These are phyloP conservation scores for Leguminivora glycinivorella DNA, from an alignment of 1,140 invertebrate genomes.

Conservation along the genomic window DNA sequence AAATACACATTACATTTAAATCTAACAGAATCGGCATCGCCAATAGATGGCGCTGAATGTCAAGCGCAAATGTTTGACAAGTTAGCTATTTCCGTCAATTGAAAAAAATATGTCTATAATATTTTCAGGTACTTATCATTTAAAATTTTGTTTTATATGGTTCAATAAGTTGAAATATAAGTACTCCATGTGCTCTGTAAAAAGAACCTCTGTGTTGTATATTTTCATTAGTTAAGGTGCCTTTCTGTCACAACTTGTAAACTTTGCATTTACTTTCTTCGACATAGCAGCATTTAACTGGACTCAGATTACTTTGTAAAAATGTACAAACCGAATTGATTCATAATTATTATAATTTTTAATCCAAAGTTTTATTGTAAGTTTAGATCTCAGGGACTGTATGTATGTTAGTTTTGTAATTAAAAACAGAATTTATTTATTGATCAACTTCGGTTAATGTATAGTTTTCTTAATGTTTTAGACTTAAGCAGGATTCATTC, in stretches of 20 bases:
- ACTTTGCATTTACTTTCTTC: conserved; percentile 59
- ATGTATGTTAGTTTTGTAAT: conserved; percentile 64
- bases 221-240: conserved; percentile 59
- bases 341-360: conserved; percentile 73
- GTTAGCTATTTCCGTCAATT: too few relatives aligned
- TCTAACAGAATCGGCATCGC: too few relatives aligned
- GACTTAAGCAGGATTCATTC: conserved; percentile 70
- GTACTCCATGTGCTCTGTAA: background rate
- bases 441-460: conserved; percentile 62
- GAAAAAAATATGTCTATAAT: too few relatives aligned
- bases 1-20: too few relatives aligned
- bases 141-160: too few relatives aligned
- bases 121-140: too few relatives aligned
- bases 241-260: conserved; percentile 56
- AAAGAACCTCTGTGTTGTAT: conserved; percentile 39
- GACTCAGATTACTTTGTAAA: conserved; percentile 65
- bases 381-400: conserved; percentile 73
- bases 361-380: conserved; percentile 78
- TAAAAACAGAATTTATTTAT: conserved; percentile 75
- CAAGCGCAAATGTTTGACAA: too few relatives aligned
- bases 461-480: conserved; percentile 61
- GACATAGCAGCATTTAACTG: conserved; percentile 55
- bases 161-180: too few relatives aligned
- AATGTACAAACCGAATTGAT: conserved; percentile 71
- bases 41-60: too few relatives aligned